These are phyloP conservation scores for Melitaea athalia DNA, from an alignment of 2,888 invertebrate species.

Conservation along the genomic window DNA sequence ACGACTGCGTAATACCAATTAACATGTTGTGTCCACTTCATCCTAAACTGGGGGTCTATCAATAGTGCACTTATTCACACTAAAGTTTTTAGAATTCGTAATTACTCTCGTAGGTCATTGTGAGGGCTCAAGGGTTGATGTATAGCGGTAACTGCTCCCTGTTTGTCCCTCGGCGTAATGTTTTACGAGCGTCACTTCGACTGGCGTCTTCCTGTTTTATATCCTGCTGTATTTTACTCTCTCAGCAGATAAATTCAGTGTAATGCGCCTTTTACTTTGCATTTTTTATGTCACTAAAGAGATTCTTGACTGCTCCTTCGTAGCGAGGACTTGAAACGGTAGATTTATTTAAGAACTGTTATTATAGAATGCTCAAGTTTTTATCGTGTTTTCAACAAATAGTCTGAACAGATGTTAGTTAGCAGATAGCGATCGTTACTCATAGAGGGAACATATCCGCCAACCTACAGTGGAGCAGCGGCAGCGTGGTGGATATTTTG, in stretches of 20 bases:
- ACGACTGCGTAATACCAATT: no score
- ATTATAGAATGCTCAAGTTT: no score
- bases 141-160: not conserved
- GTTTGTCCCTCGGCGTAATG: not conserved
- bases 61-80: no score
- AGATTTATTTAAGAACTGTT: not conserved
- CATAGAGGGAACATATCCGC: no score
- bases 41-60: no score
- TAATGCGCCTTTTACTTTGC: not conserved
- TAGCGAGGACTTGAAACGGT: not conserved
- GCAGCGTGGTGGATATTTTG: no score
- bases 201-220: not conserved
- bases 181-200: slow-evolving; percentile 1
- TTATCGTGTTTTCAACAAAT: no score
- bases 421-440: no score
- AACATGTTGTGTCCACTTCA: no score
- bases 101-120: not conserved
- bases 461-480: no score
- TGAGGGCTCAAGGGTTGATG: not conserved
- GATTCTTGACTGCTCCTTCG: not conserved
- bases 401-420: no score
- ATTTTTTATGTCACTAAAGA: not conserved
- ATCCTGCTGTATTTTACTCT: not conserved
- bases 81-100: no score
- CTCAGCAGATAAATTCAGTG: not conserved